Base-by-base conservation (phyloP, 2,113 vertebrate genomes). In the Struthio camelus region DNA sequence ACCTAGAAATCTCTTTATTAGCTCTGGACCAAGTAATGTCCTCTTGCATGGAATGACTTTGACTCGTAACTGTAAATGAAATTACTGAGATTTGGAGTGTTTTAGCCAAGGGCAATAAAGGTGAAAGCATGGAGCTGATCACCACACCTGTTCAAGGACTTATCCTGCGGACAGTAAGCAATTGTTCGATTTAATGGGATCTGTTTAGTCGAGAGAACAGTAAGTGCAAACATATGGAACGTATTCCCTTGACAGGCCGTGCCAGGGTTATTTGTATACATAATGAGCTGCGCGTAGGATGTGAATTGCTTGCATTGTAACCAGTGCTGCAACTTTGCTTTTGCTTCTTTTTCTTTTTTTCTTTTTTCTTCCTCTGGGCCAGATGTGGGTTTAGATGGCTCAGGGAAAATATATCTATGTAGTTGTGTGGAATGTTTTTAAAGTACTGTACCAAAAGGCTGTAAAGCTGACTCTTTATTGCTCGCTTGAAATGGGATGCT, bases 211-310 rank as follows among this genome's bases (percentile, higher is more conserved):
- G 51, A 30, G 80, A 46, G 78, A 76, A 25, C 51, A 36, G 34
- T 64, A 25, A 86, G 69, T 67, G 64, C 81, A 82, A 61, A 87
- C 91, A 87, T 73, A 24, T 80, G 94, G 93, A 91, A 77, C 38
- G 42, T 10, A 77, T 56, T 96, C 62, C 89, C 78, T 65, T 30
- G 66, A 4, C 54, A 18, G 91, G 48, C 86, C 7, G 0, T 75
- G 96, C 73, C 73, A 14, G 73, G 51, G 87, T 92, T 93, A 72
- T 92, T 95, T 94, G 87, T 72, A 27, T 77, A 5, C 48, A 2
- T 72, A 83, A 93, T 42, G 94, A 90, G 79, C 88, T 85, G 61
- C 11, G 70, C 2, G 0, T 9, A 20, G 75, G 56, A 6, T 85
- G 36, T 64, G 42, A 89, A 58, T 87, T 8, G 7, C 70, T 82